Conservation (phyloP, 2,888 invertebrate genomes). For the Drosophila prolongata region DNA sequence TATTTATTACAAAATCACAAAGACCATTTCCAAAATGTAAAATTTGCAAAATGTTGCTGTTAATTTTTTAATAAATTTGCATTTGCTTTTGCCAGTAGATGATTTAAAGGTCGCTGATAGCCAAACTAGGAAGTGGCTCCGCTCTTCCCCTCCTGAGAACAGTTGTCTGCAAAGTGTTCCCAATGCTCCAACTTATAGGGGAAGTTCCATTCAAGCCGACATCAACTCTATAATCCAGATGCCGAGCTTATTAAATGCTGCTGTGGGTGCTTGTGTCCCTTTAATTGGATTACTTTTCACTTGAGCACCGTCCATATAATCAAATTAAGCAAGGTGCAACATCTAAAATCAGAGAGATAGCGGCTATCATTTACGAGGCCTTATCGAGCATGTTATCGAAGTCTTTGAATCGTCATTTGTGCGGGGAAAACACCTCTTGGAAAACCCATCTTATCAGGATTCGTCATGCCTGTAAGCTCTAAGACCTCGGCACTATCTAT, state of each 20-base stretch:
- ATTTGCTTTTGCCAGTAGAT: too few species aligned
- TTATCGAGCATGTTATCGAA: constrained; percentile 9
- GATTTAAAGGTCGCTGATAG: too few species aligned
- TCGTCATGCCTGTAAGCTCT: constrained; percentile 18
- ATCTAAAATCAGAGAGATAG: not conserved
- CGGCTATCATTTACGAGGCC: not conserved
- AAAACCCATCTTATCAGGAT: constrained; percentile 22
- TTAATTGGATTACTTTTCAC: constrained; percentile 9
- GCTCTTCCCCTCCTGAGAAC: constrained; percentile 17
- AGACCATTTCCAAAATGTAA: too few species aligned
- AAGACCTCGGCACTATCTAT: not conserved
- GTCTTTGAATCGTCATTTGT: not conserved
- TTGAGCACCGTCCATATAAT: not conserved
- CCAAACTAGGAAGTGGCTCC: not conserved
- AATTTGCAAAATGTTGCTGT: too few species aligned
- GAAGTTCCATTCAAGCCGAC: not conserved
- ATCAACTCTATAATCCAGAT: not conserved
- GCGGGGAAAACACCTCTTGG: constrained; percentile 18
- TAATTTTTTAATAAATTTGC: too few species aligned
- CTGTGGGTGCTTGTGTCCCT: not conserved
- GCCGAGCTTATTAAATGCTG: not conserved
- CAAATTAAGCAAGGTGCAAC: not conserved
- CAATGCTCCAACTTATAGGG: not conserved
- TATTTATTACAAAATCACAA: too few species aligned
- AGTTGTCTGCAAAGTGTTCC: not conserved